Evolutionary conservation across 2,113 vertebrate genomes (phyloP).

Genomic region (Centropristis striata): DNA sequence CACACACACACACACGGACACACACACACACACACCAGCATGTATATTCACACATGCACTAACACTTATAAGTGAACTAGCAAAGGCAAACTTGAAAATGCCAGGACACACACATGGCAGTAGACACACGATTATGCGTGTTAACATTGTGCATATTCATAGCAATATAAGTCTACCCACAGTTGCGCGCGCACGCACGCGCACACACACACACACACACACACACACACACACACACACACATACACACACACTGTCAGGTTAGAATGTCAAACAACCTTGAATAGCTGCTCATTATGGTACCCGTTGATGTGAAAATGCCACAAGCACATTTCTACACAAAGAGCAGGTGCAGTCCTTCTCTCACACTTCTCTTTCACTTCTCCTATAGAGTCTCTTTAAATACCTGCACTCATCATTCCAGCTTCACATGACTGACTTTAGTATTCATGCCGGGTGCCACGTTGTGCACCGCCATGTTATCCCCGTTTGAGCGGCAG

Average conservation of each 20-base stretch:
- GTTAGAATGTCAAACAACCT: constrained; percentile 53
- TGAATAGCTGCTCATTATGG: constrained; percentile 55
- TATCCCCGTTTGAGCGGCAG: constrained; percentile 33
- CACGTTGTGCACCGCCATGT: constrained; percentile 10
- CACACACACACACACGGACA: constrained; percentile 7
- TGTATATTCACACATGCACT: too few relatives aligned
- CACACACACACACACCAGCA: not conserved
- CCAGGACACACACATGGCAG: not conserved
- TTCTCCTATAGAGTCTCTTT: constrained; percentile 22
- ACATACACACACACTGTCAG: constrained; percentile 9
- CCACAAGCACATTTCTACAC: constrained; percentile 22
- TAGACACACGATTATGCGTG: not conserved
- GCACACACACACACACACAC: not conserved
- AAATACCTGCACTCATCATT: constrained; percentile 37
- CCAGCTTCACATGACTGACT: not conserved
- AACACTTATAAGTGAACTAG: too few relatives aligned
- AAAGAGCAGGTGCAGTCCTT: constrained; percentile 52
- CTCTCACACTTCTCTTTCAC: constrained; percentile 30
- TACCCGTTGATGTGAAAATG: constrained; percentile 52
- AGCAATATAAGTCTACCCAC: not conserved
- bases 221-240: not conserved
- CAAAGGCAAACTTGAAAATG: not conserved
- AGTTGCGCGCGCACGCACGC: not conserved
- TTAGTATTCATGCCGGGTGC: constrained; percentile 36
- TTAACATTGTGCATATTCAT: constrained; percentile 16